These are phyloP conservation scores for Sorex fumeus DNA, from an alignment of 2,113 vertebrate species.

Conservation along the genomic window DNA sequence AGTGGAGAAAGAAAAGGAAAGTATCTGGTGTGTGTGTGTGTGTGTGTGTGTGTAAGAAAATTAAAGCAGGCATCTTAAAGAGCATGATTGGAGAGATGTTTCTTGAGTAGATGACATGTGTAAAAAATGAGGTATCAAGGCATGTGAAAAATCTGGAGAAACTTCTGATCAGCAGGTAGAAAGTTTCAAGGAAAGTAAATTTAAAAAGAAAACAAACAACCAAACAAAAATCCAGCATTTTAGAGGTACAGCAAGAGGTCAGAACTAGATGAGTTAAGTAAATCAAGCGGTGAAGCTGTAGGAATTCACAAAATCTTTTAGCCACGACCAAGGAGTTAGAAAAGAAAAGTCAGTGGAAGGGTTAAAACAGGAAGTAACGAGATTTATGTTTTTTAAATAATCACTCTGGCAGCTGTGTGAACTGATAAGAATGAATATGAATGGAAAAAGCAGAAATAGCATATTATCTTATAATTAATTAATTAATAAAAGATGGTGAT, in stretches of 20 bases:
- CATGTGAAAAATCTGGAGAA: slow-evolving; percentile 23
- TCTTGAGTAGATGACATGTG: neutral
- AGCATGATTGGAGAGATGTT: neutral
- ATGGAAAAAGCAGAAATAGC: neutral
- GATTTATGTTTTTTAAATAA: slow-evolving; percentile 30
- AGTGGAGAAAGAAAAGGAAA: neutral
- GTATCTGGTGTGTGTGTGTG: neutral
- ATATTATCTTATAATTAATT: too few species aligned
- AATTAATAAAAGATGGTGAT: neutral
- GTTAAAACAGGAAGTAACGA: neutral
- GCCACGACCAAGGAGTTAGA: neutral
- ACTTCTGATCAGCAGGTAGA: neutral
- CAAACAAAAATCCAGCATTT: neutral
- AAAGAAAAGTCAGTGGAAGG: neutral
- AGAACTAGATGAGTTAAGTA: neutral
- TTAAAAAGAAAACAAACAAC: neutral
- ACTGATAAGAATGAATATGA: neutral
- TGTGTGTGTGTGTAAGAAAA: neutral
- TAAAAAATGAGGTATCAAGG: neutral
- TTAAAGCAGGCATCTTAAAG: neutral
- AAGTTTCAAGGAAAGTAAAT: neutral
- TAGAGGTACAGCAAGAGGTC: neutral
- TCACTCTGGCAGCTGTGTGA: neutral
- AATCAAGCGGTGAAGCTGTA: neutral
- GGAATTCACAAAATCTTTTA: neutral